Percentiles rank a stretch among this genome's conserved stretches.
Conservation (phyloP, 2,797 vertebrate species). For the Gephyroberyx darwinii region DNA sequence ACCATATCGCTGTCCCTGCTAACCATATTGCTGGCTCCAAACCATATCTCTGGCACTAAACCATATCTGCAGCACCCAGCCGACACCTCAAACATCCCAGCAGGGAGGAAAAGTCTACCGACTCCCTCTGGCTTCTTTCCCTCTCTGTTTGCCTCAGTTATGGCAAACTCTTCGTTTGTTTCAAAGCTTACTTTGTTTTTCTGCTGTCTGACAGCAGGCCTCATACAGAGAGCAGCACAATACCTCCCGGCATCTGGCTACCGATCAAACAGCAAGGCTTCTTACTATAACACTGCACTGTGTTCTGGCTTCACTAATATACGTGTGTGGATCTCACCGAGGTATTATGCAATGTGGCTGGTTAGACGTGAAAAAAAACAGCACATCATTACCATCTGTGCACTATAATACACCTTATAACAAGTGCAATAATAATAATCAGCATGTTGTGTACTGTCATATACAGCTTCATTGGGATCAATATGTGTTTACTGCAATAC, state of each 20-base stretch:
- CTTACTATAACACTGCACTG: conserved; percentile 14
- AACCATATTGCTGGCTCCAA: neutral
- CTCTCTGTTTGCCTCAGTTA: conserved; percentile 39
- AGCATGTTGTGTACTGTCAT: too few species aligned
- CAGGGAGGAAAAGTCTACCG: conserved; percentile 29
- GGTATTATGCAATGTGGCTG: conserved; percentile 38
- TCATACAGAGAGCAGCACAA: conserved; percentile 57
- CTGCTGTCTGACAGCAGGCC: conserved; percentile 42
- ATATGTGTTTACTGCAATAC: too few species aligned
- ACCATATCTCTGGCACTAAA: conserved; percentile 5
- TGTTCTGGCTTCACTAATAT: conserved; percentile 41
- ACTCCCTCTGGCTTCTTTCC: conserved; percentile 12
- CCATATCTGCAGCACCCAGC: conserved; percentile 34
- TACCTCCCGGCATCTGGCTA: conserved; percentile 56
- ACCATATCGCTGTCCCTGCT: too few species aligned
- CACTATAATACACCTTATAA: too few species aligned
- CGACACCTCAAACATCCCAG: conserved; percentile 7
- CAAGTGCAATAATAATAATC: too few species aligned
- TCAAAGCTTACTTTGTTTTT: conserved; percentile 53
- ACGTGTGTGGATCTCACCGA: conserved; percentile 31
- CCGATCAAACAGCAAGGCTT: conserved; percentile 58
- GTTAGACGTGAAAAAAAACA: conserved; percentile 18
- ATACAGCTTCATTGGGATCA: too few species aligned
- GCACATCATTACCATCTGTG: neutral
- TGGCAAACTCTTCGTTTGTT: conserved; percentile 52